Conservation (phyloP, 1,140 invertebrate genomes). For the Zeugodacus cucurbitae region DNA sequence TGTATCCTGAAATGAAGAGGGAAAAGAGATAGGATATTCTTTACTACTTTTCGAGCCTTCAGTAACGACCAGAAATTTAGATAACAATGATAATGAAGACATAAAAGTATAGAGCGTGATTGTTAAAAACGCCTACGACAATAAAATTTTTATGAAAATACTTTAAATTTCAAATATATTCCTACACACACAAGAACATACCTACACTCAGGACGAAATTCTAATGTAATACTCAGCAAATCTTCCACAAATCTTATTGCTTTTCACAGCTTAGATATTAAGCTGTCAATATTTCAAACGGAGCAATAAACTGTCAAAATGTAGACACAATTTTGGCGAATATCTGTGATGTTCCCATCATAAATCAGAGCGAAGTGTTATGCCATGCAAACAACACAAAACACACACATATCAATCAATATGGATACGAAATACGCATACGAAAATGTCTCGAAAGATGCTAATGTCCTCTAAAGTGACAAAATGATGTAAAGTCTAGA, state of each 20-base stretch:
- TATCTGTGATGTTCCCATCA: background rate
- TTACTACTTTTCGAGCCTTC: too few species aligned
- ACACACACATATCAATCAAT: conserved; percentile 16
- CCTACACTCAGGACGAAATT: background rate
- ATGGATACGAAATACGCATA: too few species aligned
- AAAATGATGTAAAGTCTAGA: background rate
- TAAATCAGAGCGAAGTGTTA: background rate
- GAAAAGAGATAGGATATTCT: too few species aligned
- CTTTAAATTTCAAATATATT: background rate
- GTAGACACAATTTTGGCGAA: conserved; percentile 20
- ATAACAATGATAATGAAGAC: too few species aligned
- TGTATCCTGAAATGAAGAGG: too few species aligned
- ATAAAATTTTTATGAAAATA: too few species aligned
- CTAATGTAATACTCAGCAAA: background rate
- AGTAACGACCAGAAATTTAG: too few species aligned
- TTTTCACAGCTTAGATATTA: background rate
- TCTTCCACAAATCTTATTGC: background rate
- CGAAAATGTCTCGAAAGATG: background rate
- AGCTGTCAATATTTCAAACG: background rate
- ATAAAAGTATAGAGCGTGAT: too few species aligned
- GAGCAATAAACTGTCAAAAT: conserved; percentile 26
- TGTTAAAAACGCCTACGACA: too few species aligned
- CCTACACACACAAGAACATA: background rate
- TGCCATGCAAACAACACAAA: background rate
- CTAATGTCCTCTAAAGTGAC: conserved; percentile 17